Conservation (phyloP, 37 sponge, comb jelly and placozoan genomes). For the Geodia barretti region DNA sequence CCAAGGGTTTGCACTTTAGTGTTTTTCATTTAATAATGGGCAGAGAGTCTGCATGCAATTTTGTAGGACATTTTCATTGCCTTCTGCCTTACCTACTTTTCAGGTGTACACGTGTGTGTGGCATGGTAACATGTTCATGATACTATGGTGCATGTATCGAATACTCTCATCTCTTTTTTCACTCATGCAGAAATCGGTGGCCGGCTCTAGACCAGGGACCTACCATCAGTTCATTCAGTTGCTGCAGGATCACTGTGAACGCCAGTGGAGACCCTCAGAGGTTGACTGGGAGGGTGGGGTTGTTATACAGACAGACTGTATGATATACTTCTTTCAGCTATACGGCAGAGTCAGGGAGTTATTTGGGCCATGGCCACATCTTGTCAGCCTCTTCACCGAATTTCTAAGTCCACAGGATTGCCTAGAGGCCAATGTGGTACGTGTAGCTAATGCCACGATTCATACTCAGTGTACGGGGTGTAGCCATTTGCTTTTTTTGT, state of each 20-base stretch:
- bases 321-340: constrained; percentile 19
- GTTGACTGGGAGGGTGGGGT: constrained; percentile 20
- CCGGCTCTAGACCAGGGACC: constrained; percentile 10
- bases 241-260: constrained; percentile 17
- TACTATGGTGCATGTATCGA: neutral
- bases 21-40: too few relatives aligned
- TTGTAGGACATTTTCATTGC: too few relatives aligned
- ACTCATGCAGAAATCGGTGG: constrained; percentile 16
- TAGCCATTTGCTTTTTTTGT: too few relatives aligned
- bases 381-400: constrained; percentile 62
- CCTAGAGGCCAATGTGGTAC: constrained; percentile 41
- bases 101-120: neutral
- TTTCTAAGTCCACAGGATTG: constrained; percentile 49
- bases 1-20: too few relatives aligned
- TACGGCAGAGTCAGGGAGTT: constrained; percentile 24
- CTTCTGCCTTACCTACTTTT: too few relatives aligned
- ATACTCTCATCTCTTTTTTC: neutral
- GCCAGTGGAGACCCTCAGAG: constrained; percentile 27
- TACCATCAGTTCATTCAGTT: constrained; percentile 64
- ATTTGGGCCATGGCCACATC: constrained; percentile 66
- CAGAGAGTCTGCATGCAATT: too few relatives aligned
- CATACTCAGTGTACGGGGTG: neutral
- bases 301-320: too few relatives aligned
- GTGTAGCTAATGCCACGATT: neutral
- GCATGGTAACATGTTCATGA: neutral